Conservation (phyloP, 2,113 vertebrate species). For the Nannospalax galili region DNA sequence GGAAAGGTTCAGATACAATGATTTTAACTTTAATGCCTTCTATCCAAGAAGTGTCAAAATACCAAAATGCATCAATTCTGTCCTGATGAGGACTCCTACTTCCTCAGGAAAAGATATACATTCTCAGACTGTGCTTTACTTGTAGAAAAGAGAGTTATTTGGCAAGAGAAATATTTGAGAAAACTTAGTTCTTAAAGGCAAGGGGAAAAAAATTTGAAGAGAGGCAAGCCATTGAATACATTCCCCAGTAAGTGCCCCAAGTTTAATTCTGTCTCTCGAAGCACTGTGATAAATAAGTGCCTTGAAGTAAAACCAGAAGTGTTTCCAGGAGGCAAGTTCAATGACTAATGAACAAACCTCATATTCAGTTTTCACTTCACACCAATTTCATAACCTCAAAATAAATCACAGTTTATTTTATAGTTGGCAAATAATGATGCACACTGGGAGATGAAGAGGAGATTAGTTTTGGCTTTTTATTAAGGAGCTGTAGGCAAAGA, state of each 20-base stretch:
- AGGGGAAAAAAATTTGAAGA: not conserved
- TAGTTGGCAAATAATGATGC: slow-evolving; percentile 67
- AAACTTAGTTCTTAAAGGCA: not conserved
- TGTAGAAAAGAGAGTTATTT: not conserved
- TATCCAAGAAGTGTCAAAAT: not conserved
- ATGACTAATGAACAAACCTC: slow-evolving; percentile 73
- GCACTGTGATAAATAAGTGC: slow-evolving; percentile 54
- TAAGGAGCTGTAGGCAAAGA: slow-evolving; percentile 71
- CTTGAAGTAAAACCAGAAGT: slow-evolving; percentile 72
- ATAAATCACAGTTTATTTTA: slow-evolving; percentile 77
- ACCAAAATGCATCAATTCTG: not conserved
- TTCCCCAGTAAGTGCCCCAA: no score
- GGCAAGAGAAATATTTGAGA: not conserved
- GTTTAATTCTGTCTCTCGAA: slow-evolving; percentile 73
- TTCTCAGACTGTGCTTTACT: not conserved
- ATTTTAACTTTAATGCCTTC: not conserved
- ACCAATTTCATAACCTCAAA: slow-evolving; percentile 56
- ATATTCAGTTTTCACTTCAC: slow-evolving; percentile 56
- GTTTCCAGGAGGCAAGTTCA: slow-evolving; percentile 56
- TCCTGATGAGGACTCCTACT: not conserved
- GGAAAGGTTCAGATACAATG: not conserved
- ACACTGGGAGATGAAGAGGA: slow-evolving; percentile 62
- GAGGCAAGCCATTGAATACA: not conserved
- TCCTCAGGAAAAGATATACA: no score
- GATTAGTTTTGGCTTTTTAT: slow-evolving; percentile 78